phyloP scores from a whole-genome alignment of 1,140 invertebrate genomes.

The Diuraphis noxia region DNA sequence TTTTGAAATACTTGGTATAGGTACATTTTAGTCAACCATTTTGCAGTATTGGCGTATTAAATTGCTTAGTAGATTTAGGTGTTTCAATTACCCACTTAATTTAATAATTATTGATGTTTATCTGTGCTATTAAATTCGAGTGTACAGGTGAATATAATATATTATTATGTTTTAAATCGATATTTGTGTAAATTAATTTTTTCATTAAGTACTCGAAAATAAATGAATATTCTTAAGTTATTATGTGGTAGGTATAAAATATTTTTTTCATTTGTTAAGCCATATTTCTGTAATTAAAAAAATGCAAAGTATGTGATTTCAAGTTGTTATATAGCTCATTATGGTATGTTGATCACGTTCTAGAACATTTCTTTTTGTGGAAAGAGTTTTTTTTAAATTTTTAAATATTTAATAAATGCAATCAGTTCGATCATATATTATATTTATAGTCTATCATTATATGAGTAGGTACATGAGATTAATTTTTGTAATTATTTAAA shows the following conservation, averaged over 20 bases:
- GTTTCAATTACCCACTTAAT: too few relatives aligned
- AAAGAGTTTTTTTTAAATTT: not conserved
- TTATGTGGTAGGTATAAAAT: not conserved
- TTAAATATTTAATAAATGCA: not conserved
- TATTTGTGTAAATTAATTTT: not conserved
- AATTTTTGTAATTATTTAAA: not conserved
- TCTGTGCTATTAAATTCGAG: not conserved
- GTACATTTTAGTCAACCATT: not conserved
- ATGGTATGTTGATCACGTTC: constrained; percentile 50
- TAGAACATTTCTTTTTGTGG: not conserved
- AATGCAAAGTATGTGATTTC: constrained; percentile 15
- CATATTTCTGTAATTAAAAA: not conserved
- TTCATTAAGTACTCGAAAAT: not conserved
- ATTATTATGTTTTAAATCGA: not conserved
- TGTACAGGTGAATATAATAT: not conserved
- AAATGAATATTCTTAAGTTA: not conserved
- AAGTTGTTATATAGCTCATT: constrained; percentile 33
- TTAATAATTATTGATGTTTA: not conserved
- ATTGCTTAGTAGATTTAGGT: not conserved
- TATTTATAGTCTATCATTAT: not conserved
- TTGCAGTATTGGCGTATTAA: not conserved
- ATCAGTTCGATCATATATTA: not conserved
- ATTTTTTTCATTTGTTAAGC: not conserved
- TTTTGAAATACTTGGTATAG: not conserved
- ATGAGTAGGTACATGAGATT: not conserved